Evolutionary conservation across 2,113 vertebrate species (phyloP).

Genomic region (Chaenocephalus aceratus): DNA sequence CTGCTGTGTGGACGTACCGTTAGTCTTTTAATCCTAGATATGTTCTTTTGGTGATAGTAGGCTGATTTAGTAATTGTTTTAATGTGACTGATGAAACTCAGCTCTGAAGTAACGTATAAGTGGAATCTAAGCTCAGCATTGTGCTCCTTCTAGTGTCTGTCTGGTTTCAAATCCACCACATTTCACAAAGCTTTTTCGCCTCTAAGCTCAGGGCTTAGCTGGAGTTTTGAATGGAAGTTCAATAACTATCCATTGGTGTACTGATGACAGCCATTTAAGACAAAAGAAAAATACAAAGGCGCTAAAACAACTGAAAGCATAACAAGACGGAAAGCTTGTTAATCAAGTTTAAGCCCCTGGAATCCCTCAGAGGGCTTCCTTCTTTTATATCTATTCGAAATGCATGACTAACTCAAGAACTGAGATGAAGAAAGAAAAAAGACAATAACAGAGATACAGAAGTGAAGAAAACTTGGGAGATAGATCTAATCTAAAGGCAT

Average conservation of each 20-base stretch:
- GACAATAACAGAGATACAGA: not conserved
- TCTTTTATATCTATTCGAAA: not conserved
- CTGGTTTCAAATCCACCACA: slow-evolving; percentile 17
- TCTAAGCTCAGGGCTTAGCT: slow-evolving; percentile 26
- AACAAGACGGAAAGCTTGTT: slow-evolving; percentile 21
- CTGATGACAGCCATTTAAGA: slow-evolving; percentile 44
- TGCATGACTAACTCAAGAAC: slow-evolving; percentile 13
- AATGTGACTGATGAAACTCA: no score
- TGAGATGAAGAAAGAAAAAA: not conserved
- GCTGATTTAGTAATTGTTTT: no score
- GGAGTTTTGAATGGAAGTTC: slow-evolving; percentile 24
- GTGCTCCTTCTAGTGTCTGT: not conserved
- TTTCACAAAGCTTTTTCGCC: slow-evolving; percentile 19
- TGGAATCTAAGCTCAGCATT: not conserved
- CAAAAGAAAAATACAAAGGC: slow-evolving; percentile 24
- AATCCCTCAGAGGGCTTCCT: slow-evolving; percentile 12
- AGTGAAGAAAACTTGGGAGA: not conserved
- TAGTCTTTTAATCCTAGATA: no score
- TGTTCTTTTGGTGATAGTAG: no score
- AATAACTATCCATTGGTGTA: slow-evolving; percentile 29
- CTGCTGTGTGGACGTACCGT: no score
- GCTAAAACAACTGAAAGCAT: slow-evolving; percentile 10
- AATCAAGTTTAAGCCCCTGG: slow-evolving; percentile 36
- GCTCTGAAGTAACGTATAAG: not conserved
- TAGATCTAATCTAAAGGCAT: slow-evolving; percentile 7